phyloP scores from a whole-genome alignment of 2,797 vertebrate species.

The Phrynocephalus forsythii region DNA sequence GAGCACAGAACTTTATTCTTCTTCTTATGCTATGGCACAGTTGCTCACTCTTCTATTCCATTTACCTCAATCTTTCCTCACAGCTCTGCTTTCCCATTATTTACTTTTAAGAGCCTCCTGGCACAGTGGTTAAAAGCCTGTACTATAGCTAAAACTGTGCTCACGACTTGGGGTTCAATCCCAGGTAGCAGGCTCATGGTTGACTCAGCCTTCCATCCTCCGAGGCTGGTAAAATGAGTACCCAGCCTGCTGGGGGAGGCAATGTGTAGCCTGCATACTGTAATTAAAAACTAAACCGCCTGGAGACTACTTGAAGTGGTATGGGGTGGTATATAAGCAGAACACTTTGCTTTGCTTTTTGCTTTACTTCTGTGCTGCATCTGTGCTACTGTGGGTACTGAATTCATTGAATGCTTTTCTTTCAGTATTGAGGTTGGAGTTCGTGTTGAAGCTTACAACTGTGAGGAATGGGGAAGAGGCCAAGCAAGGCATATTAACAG shows the following conservation, averaged over 20 bases:
- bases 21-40: not conserved
- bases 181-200: too few relatives aligned
- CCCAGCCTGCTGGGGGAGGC: too few relatives aligned
- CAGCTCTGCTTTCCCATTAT: not conserved
- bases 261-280: too few relatives aligned
- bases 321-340: too few relatives aligned
- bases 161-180: too few relatives aligned
- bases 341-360: too few relatives aligned
- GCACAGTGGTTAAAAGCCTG: too few relatives aligned
- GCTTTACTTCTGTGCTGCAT: not conserved
- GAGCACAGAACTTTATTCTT: not conserved
- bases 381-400: not conserved
- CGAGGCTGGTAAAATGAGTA: too few relatives aligned
- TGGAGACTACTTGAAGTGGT: too few relatives aligned
- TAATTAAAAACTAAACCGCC: too few relatives aligned
- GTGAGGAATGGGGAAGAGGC: constrained; percentile 78
- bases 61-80: not conserved
- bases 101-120: not conserved
- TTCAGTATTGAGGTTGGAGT: constrained; percentile 82
- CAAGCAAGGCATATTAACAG: constrained; percentile 80
- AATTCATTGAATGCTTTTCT: not conserved
- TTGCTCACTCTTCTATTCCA: not conserved
- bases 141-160: too few relatives aligned
- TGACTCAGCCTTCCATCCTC: too few relatives aligned
- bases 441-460: constrained; percentile 80